These are phyloP conservation scores for Oophaga sylvatica DNA, from an alignment of 2,797 vertebrate species.

Conservation along the genomic window DNA sequence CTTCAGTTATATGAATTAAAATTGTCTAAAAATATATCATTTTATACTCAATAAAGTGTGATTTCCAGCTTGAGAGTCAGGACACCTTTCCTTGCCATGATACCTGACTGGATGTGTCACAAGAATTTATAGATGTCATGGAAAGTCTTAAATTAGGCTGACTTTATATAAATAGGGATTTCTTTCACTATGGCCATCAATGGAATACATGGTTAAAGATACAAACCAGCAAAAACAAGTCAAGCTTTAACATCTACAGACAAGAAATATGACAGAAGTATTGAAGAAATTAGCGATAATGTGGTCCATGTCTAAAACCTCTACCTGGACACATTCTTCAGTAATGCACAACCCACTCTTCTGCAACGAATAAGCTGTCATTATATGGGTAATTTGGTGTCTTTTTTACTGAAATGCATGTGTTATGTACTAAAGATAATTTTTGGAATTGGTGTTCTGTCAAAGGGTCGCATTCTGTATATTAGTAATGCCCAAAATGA, in stretches of 20 bases:
- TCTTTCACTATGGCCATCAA: background rate
- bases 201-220: background rate
- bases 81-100: background rate
- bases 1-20: background rate
- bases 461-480: too few relatives aligned
- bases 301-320: background rate
- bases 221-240: background rate
- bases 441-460: too few relatives aligned
- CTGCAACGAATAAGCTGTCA: too few relatives aligned
- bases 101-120: background rate
- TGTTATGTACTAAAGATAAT: too few relatives aligned
- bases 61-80: background rate
- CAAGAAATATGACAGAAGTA: background rate
- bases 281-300: background rate
- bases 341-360: too few relatives aligned
- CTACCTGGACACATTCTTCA: too few relatives aligned
- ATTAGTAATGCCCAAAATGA: too few relatives aligned
- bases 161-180: background rate
- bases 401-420: too few relatives aligned
- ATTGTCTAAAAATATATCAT: constrained; percentile 14
- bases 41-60: constrained; percentile 2
- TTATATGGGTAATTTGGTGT: too few relatives aligned
- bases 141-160: background rate
- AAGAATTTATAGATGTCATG: constrained; percentile 5
- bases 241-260: background rate